A percentile compares a stretch with the other conserved stretches of the same genome.
Evolutionary conservation across 2,888 invertebrate genomes (phyloP).

Genomic region (Theodoxus fluviatilis): DNA sequence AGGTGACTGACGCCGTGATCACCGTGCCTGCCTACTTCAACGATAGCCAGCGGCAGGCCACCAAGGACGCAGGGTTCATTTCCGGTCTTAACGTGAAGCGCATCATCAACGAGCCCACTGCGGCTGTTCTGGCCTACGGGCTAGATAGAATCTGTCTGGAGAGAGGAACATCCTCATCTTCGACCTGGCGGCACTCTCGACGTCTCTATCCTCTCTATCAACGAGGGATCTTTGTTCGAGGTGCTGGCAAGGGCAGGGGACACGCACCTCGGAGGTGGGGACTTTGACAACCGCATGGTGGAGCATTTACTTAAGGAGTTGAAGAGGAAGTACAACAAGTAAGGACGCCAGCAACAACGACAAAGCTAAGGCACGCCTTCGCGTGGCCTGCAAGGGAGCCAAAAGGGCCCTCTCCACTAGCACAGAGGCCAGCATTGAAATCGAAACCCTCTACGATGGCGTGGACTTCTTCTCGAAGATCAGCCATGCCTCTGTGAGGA

Average conservation of each 20-base stretch:
- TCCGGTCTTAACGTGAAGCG: constrained; percentile 66
- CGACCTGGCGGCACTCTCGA: constrained; percentile 76
- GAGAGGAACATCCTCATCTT: constrained; percentile 70
- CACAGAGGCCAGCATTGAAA: constrained; percentile 75
- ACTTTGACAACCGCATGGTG: constrained; percentile 82
- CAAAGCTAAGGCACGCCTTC: constrained; percentile 83
- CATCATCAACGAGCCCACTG: constrained; percentile 72
- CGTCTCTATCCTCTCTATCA: constrained; percentile 68
- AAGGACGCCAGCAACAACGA: constrained; percentile 73
- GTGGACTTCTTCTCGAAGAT: constrained; percentile 93
- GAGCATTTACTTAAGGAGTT: constrained; percentile 81
- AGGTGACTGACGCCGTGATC: constrained; percentile 56
- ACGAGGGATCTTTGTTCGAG: constrained; percentile 75
- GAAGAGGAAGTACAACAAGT: constrained; percentile 73
- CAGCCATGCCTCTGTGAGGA: constrained; percentile 94
- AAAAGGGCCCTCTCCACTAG: constrained; percentile 70
- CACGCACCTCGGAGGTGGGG: constrained; percentile 79
- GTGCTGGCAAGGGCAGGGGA: constrained; percentile 82
- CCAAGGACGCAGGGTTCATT: constrained; percentile 66
- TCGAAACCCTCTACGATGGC: constrained; percentile 90
- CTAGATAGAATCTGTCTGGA: constrained; percentile 63
- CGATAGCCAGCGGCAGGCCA: constrained; percentile 72
- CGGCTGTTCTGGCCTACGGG: constrained; percentile 66
- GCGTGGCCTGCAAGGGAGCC: constrained; percentile 81
- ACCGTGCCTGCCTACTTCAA: constrained; percentile 65